Evolutionary conservation across 2,113 vertebrate genomes (phyloP).

Genomic region (Gopherus evgoodei): DNA sequence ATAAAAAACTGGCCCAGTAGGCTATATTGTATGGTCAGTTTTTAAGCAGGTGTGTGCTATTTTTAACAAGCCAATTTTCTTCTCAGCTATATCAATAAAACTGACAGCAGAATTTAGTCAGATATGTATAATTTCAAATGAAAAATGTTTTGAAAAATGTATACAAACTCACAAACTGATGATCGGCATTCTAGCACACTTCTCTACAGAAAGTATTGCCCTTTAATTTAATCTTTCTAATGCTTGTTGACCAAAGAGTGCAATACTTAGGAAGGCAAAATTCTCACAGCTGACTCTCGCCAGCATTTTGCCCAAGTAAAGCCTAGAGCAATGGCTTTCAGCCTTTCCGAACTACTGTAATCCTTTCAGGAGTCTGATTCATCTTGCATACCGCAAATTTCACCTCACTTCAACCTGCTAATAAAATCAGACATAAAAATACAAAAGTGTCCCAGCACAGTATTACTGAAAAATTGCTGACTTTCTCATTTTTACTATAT

Average conservation of each 20-base stretch:
- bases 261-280: slow-evolving; percentile 69
- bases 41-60: slow-evolving; percentile 15
- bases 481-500: no score
- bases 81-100: background rate
- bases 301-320: slow-evolving; percentile 64
- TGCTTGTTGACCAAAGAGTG: slow-evolving; percentile 66
- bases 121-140: slow-evolving; percentile 19
- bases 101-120: slow-evolving; percentile 14
- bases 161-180: background rate
- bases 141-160: slow-evolving; percentile 6
- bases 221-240: slow-evolving; percentile 69
- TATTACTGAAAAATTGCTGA: no score
- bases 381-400: no score
- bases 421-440: no score
- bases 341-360: no score
- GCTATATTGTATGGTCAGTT: background rate
- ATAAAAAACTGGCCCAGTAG: background rate
- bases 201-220: slow-evolving; percentile 59
- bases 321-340: slow-evolving; percentile 4
- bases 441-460: no score
- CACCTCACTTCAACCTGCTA: no score
- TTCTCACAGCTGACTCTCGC: slow-evolving; percentile 63
- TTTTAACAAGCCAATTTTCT: slow-evolving; percentile 20
- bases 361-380: background rate
- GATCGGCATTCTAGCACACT: slow-evolving; percentile 29